Base-by-base conservation (phyloP, 2,113 vertebrate genomes). In the Campylorhamphus procurvoides region DNA sequence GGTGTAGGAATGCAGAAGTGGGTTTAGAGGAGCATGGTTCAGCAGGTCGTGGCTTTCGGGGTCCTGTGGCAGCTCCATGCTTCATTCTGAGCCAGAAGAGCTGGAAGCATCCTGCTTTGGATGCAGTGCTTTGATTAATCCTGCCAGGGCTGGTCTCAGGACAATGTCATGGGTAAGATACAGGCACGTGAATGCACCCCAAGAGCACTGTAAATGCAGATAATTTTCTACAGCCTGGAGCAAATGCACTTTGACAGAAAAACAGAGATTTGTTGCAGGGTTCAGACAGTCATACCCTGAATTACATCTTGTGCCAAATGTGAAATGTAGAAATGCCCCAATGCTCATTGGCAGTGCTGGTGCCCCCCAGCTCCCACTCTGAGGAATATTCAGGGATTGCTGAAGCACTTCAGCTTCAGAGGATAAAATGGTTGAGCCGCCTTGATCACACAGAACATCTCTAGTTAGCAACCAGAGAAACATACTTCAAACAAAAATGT, bases 131-230 rank as follows among this genome's bases (percentile, higher is more conserved):
- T 20, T 3, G 17, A 8, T 16, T 9, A 14, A 20, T 19, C 0
- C 22, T 0, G 14, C 3, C 63, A 29, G 58, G 49, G 23, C 73
- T 73, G 55, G 6, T 10, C 7, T 9, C 23, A 12, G 59, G 35
- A 23, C 5, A 35, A 1, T 11, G 53, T 4, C n/a, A 1, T 0
- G 14, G 74, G 44, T 24, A 7, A 28, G n/a, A 11, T 35, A 6
- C 64, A 46, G 15, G 20, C 23, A 58, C 29, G 7, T 3, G 59
- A 24, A 17, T 10, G 23, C 55, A 11, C 8, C 63, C 4, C 9
- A 47, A 10, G 0, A 4, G 4, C 16, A 0, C 31, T 42, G 64
- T 1, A 50, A 40, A 6, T 10, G 33, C 17, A 37, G 72, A 33
- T 4, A 2, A 3, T 42, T 53, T 77, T 12, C 72, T 40, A 0